A percentile compares a stretch with the other conserved stretches of the same genome.
Evolutionary conservation across 92 coral and sea anemone species (phyloP).

Genomic region (Zoanthus gigantus): DNA sequence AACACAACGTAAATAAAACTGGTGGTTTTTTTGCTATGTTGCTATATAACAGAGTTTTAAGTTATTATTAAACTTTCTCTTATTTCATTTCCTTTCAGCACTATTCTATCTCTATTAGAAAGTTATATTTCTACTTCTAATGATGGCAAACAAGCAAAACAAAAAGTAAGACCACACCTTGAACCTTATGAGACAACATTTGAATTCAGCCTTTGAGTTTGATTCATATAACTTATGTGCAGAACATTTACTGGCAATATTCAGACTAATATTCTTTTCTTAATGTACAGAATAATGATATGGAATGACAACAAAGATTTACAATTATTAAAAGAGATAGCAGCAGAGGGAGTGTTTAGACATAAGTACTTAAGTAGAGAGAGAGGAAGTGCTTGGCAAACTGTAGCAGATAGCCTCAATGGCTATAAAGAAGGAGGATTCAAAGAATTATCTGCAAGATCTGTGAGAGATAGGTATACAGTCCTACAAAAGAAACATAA

Average conservation of each 20-base stretch:
- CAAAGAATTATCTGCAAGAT: conserved; percentile 43
- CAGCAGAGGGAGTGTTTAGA: conserved; percentile 64
- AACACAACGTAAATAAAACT: conserved; percentile 13
- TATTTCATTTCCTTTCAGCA: conserved; percentile 13
- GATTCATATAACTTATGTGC: conserved; percentile 34
- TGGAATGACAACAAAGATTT: conserved; percentile 68
- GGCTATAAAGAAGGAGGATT: conserved; percentile 49
- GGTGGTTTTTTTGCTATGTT: conserved; percentile 3
- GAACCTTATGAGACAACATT: conserved; percentile 11
- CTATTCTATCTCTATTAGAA: conserved; percentile 14
- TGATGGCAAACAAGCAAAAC: conserved; percentile 13
- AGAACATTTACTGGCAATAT: conserved; percentile 31
- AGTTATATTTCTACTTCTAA: conserved; percentile 13
- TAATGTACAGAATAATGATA: conserved; percentile 55
- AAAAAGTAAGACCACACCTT: conserved; percentile 9
- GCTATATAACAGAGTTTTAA: not conserved
- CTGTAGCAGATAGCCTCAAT: conserved; percentile 56
- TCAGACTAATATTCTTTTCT: conserved; percentile 28
- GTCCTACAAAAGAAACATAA: conserved; percentile 54
- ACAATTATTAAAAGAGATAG: conserved; percentile 56
- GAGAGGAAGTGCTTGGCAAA: conserved; percentile 66
- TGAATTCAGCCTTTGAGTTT: conserved; percentile 21
- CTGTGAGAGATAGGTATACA: conserved; percentile 64
- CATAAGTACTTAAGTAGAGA: conserved; percentile 58
- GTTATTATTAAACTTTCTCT: conserved; percentile 5